phyloP scores from a whole-genome alignment of 2,797 vertebrate species.

The Alosa sapidissima region DNA sequence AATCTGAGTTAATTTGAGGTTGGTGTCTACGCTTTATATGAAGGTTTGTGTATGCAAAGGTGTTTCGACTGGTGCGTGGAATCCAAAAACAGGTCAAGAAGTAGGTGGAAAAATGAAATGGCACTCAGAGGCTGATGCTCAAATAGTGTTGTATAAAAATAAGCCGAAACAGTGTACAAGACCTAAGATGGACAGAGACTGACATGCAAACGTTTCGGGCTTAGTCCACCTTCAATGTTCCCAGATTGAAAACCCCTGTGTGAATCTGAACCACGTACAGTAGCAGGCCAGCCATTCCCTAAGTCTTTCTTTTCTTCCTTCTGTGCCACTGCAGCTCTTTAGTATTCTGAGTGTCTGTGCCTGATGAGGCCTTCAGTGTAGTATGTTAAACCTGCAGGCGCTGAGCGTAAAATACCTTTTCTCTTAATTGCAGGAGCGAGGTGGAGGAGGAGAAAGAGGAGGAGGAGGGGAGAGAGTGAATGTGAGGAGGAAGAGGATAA shows the following conservation, averaged over 20 bases:
- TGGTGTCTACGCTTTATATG: no score
- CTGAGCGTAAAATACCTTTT: slow-evolving; percentile 41
- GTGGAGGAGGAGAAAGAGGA: slow-evolving; percentile 17
- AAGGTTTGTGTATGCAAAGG: no score
- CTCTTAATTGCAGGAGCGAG: slow-evolving; percentile 51
- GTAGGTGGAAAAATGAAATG: no score
- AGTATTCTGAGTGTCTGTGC: neutral
- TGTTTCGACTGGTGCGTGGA: no score
- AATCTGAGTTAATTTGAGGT: no score
- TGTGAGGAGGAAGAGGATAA: neutral
- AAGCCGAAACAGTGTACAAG: no score
- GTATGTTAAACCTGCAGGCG: slow-evolving; percentile 37
- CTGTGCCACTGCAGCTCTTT: neutral
- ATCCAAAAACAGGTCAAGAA: no score
- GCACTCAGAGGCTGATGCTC: no score
- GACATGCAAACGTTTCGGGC: no score
- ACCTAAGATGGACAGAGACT: no score
- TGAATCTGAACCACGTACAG: neutral
- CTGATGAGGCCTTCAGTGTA: slow-evolving; percentile 19
- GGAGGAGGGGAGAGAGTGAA: neutral
- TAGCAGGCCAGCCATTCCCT: neutral
- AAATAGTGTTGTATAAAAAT: no score
- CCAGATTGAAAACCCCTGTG: neutral
- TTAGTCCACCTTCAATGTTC: no score
- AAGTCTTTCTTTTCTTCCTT: neutral